Percentiles rank a stretch among this genome's conserved stretches.
Conservation (phyloP, 2,888 invertebrate genomes). For the Tanypteryx hageni region DNA sequence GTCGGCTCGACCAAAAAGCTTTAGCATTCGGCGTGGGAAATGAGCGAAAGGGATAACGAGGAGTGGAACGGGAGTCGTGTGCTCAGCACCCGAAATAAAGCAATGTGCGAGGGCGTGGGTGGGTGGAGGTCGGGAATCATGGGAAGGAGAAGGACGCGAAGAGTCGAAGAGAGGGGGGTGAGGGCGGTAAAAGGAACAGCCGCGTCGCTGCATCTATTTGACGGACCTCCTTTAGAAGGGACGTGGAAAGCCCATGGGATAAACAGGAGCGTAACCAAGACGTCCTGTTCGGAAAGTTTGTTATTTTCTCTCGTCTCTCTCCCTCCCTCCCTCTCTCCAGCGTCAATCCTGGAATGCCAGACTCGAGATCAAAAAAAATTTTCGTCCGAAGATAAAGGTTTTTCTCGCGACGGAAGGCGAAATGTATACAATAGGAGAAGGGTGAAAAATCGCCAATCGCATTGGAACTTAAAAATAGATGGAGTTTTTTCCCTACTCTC, state of each 20-base stretch:
- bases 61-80: neutral
- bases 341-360: neutral
- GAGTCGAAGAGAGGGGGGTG: no score
- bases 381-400: neutral
- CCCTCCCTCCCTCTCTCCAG: neutral
- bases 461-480: neutral
- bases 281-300: neutral
- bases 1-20: no score
- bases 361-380: neutral
- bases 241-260: neutral
- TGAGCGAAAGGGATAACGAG: neutral
- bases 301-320: neutral
- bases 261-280: neutral
- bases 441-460: neutral
- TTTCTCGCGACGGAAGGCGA: neutral
- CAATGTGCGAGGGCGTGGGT: neutral
- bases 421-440: neutral
- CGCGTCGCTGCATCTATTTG: no score
- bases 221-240: no score
- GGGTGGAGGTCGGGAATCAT: neutral
- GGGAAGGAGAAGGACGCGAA: neutral
- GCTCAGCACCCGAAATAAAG: constrained; percentile 63
- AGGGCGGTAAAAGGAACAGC: no score
- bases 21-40: constrained; percentile 6
- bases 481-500: no score